Evolutionary conservation across 1,140 invertebrate species (phyloP).

Genomic region (Carcinoscorpius rotundicauda): DNA sequence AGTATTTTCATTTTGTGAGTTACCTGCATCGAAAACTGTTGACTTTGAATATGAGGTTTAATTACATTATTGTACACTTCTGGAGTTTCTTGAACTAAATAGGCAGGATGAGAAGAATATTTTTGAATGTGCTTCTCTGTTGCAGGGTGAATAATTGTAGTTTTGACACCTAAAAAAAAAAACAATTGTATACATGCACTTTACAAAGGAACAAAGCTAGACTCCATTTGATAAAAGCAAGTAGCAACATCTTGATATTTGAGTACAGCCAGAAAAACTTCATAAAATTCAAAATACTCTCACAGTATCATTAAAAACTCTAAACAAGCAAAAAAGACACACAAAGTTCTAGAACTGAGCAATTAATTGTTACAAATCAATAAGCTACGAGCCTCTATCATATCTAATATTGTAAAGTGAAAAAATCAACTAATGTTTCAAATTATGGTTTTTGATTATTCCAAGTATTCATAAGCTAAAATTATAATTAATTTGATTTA

Average conservation of each 20-base stretch:
- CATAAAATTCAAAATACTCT: no score
- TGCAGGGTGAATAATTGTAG: conserved; percentile 80
- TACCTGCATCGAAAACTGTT: conserved; percentile 63
- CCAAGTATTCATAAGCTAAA: no score
- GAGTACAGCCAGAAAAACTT: no score
- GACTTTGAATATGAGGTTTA: conserved; percentile 53
- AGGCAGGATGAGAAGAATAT: conserved; percentile 55
- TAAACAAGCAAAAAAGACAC: background rate
- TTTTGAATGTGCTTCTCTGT: conserved; percentile 82
- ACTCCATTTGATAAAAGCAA: no score
- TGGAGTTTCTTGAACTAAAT: conserved; percentile 70
- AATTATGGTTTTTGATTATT: no score
- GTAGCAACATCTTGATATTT: no score
- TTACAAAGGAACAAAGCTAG: background rate
- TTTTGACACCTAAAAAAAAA: conserved; percentile 53
- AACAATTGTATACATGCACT: background rate
- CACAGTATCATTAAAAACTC: background rate
- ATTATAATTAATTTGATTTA: no score
- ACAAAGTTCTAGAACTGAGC: no score
- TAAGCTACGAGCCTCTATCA: no score
- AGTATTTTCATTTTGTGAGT: conserved; percentile 7
- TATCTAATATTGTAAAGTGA: no score
- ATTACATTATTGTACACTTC: conserved; percentile 68
- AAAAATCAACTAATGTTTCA: no score
- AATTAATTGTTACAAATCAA: no score